These are phyloP conservation scores for Brachyptera putata DNA, from an alignment of 2,888 invertebrate genomes.

Conservation along the genomic window DNA sequence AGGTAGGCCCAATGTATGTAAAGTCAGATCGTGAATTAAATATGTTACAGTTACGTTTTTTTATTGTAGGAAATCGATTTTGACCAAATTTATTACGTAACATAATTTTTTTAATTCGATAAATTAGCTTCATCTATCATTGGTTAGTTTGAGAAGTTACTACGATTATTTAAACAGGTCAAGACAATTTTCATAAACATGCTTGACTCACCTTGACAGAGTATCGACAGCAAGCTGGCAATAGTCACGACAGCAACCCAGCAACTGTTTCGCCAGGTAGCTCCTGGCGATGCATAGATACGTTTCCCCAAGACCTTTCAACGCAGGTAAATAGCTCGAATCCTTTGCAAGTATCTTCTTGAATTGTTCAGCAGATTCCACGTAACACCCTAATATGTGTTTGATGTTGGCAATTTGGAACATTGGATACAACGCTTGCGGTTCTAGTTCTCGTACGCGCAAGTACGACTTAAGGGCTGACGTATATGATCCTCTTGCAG, in stretches of 20 bases:
- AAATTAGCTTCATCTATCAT: too few species aligned
- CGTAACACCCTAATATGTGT: slow-evolving; percentile 63
- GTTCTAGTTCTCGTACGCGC: slow-evolving; percentile 64
- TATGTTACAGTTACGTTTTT: too few species aligned
- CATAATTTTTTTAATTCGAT: too few species aligned
- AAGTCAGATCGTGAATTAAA: too few species aligned
- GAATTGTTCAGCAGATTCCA: slow-evolving; percentile 69
- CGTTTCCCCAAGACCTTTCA: slow-evolving; percentile 80
- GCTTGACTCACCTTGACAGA: slow-evolving; percentile 46
- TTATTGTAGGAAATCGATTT: too few species aligned
- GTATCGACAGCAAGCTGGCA: slow-evolving; percentile 65
- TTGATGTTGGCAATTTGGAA: slow-evolving; percentile 74
- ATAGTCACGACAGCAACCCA: slow-evolving; percentile 67
- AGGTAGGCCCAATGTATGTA: too few species aligned
- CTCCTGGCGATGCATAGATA: slow-evolving; percentile 67
- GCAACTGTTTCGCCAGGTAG: slow-evolving; percentile 60
- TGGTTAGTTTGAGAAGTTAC: too few species aligned
- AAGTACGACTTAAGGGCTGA: slow-evolving; percentile 86
- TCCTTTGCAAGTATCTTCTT: slow-evolving; percentile 53
- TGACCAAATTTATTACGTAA: too few species aligned
- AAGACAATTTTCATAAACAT: too few species aligned
- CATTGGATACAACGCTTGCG: slow-evolving; percentile 63
- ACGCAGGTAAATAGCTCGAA: slow-evolving; percentile 61
- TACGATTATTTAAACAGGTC: too few species aligned
- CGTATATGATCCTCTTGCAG: slow-evolving; percentile 80